A percentile compares a stretch with the other conserved stretches of the same genome.
These are phyloP conservation scores for Hypomecis atomaria DNA, from an alignment of 2,888 invertebrate species.

Conservation along the genomic window DNA sequence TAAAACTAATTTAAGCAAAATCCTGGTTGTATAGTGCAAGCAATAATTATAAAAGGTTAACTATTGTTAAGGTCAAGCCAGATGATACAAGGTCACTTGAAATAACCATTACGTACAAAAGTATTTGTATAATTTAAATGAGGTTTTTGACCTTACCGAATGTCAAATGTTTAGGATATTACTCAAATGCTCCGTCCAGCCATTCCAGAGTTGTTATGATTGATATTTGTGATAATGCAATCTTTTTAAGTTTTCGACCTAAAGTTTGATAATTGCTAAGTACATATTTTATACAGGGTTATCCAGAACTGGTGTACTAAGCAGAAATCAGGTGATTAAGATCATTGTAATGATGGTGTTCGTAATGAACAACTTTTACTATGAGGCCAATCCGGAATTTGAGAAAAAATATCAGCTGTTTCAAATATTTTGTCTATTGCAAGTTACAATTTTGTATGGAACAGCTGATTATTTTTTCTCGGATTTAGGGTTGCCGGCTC, in stretches of 20 bases:
- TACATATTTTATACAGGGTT: too few relatives aligned
- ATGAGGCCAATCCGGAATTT: too few relatives aligned
- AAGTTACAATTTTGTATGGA: too few relatives aligned
- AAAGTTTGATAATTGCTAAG: not conserved
- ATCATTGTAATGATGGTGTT: too few relatives aligned
- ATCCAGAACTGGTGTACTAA: too few relatives aligned
- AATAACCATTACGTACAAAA: conserved; percentile 21
- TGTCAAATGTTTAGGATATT: conserved; percentile 11
- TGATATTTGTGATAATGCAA: not conserved
- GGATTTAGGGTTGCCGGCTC: too few relatives aligned
- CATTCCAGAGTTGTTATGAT: not conserved
- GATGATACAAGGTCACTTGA: conserved; percentile 21
- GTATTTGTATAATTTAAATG: conserved; percentile 23
- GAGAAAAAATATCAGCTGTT: too few relatives aligned
- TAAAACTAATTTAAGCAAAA: not conserved
- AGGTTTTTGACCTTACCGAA: conserved; percentile 24
- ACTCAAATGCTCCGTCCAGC: not conserved
- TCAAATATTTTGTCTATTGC: too few relatives aligned
- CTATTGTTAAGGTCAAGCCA: conserved; percentile 27
- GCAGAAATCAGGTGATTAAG: too few relatives aligned
- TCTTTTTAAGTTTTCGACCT: too few relatives aligned
- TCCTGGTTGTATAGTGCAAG: not conserved
- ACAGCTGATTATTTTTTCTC: too few relatives aligned
- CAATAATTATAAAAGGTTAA: conserved; percentile 21
- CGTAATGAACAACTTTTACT: too few relatives aligned